Base-by-base conservation (phyloP, 2,113 vertebrate genomes). In the Gymnorhina tibicen region DNA sequence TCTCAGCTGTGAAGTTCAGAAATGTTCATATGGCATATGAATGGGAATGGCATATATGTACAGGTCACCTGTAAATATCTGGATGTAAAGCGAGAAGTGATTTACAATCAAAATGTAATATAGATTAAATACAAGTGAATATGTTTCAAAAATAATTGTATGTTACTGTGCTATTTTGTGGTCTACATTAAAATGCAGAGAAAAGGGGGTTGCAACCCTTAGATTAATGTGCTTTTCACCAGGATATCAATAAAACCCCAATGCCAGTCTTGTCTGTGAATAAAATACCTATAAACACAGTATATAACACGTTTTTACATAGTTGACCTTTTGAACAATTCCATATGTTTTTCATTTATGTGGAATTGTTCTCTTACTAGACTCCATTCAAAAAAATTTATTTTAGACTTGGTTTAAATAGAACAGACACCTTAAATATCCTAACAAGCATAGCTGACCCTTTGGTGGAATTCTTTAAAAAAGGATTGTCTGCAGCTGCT, bases 321-420 rank as follows among this genome's bases (percentile, higher is more conserved):
- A 97, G 89, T 95, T 95, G 97, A 97, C 95, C 96, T 97, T 47
- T 87, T 70, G 91, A 97, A 96, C 84, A 87, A 95, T 97, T 94
- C 92, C 97, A 98, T 60, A 16, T 98, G 97, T 93, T 98, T 98
- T 97, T 97, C 87, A 97, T 98, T 98, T 97, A 58, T 24, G 33
- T 96, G 70, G 93, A 91, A 96, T 96, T 97, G 74, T 98, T 98
- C 86, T 87, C 91, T 92, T 89, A 68, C 83, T 95, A 96, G 88
- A 93, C 92, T 96, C 52, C 80, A 63, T 97, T 96, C 92, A 76
- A 11, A 90, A 81, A 77, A 77, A 63, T 67, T 91, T 85, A 62
- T 75, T 75, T 68, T 13, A 42, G 95, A 92, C 74, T 96, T 91
- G 74, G 94, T 98, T 97, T 98, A 97, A 98, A 97, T 80, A 93